Evolutionary conservation across 2,113 vertebrate genomes (phyloP), one percentile per base, ranked within the genome.

Genomic region (Nasalis larvatus): DNA sequence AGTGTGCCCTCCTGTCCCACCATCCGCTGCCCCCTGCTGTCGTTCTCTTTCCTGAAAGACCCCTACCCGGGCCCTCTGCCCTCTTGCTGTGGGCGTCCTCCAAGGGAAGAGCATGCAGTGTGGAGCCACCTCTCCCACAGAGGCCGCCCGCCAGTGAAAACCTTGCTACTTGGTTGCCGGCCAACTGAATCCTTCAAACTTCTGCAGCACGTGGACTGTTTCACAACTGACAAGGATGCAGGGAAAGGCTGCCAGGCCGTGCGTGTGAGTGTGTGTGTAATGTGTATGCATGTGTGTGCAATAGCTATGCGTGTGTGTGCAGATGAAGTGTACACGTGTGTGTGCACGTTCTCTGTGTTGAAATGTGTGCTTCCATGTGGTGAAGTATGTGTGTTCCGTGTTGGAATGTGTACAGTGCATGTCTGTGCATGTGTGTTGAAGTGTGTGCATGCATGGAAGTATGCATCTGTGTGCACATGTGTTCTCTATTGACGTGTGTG

Each of bases 121-220:
- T 45, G 87, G 66, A 23, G 47, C 73, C 71, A 42, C 60, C 84
- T 78, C 42, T 20, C 54, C 93, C 47, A 4, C 12, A 11, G 87
- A 27, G 20, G 60, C 49, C 66, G 1, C 54, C 66, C 20, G 73
- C 86, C 73, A 94, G 56, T 68, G 56, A 92, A 80, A 93, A 82
- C 2, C 42, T 49, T 45, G 89, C 91, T 60, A 80, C 42, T 58
- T 89, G 95, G 84, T 58, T 45, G 11, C 63, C 89, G 56, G 93
- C 96, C 90, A 94, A 42, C 68, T 66, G 71, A 88, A 95, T 96
- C 88, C 90, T 94, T 47, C 88, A 88, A 45, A 66, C 45, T 95
- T 73, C 66, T 45, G 76, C 77, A n/a, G 80, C 25, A 58, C 85
- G 97, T 37, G 95, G 49, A 71, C 60, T 71, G 84, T 81, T 94